Evolutionary conservation across 1,140 invertebrate genomes (phyloP).

Genomic region (Dendroctonus ponderosae): DNA sequence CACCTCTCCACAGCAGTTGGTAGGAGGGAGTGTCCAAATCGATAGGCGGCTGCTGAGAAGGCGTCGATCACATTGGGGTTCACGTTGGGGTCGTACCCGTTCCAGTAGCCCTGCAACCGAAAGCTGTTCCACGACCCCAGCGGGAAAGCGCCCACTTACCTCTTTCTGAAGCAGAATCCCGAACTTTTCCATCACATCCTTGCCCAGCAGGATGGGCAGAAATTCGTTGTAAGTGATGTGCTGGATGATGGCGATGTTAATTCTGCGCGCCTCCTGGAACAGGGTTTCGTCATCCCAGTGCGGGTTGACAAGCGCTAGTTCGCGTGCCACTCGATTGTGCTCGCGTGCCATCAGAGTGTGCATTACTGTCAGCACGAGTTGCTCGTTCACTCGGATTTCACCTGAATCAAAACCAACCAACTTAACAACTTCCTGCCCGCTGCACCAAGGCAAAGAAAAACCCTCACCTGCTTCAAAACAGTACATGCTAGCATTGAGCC

Average conservation of each 20-base stretch:
- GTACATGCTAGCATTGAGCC: slow-evolving; percentile 83
- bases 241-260: slow-evolving; percentile 87
- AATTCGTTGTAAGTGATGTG: slow-evolving; percentile 95
- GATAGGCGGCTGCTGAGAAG: slow-evolving; percentile 85
- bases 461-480: slow-evolving; percentile 84
- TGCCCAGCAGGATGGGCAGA: slow-evolving; percentile 88
- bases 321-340: slow-evolving; percentile 82
- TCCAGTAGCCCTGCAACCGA: slow-evolving; percentile 72
- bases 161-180: slow-evolving; percentile 80
- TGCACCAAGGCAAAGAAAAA: background rate
- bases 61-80: slow-evolving; percentile 85
- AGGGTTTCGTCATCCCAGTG: slow-evolving; percentile 95
- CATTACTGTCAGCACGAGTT: slow-evolving; percentile 85
- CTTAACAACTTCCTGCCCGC: background rate
- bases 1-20: slow-evolving; percentile 87
- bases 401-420: slow-evolving; percentile 56
- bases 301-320: slow-evolving; percentile 76
- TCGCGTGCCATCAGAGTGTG: slow-evolving; percentile 86
- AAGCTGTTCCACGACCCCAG: background rate
- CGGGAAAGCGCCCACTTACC: slow-evolving; percentile 50
- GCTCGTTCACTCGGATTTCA: slow-evolving; percentile 92
- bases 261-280: slow-evolving; percentile 87
- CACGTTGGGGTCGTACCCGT: slow-evolving; percentile 79
- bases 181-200: slow-evolving; percentile 91
- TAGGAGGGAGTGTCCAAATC: slow-evolving; percentile 86